Evolutionary conservation across 2,888 invertebrate genomes (phyloP), one percentile per base, ranked within the genome.

Genomic region (Tholera decimalis): DNA sequence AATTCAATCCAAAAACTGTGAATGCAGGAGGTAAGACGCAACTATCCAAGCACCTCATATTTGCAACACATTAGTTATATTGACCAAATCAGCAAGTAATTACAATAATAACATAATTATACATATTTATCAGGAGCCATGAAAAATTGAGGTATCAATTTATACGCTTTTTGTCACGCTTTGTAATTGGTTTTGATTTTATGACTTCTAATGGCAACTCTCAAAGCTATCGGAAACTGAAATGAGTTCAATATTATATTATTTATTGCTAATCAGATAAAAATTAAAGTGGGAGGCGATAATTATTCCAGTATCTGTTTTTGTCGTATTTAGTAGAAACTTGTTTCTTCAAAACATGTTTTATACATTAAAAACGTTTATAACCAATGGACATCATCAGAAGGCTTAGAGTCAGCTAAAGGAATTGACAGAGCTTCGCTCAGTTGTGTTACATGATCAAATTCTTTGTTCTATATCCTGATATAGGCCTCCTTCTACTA

Each of bases 151-250:
- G 4, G n/a, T 26, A 20, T 56, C 24, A 55, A 30, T 64, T 46
- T 7, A 55, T n/a, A n/a, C n/a, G n/a, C n/a, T n/a, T n/a, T 33
- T n/a, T 53, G 15, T 35, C 22, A 3, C 20, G 15, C 3, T 9
- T 18, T 35, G 9, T 68, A 64, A 63, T 67, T 57, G 26, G 18
- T 43, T 63, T n/a, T 68, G 22, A 2, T 28, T 43, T 46, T 6
- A 43, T 22, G 33, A 18, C 41, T 53, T 24, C 13, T 13, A 26
- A 33, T n/a, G 8, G 9, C 20, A 26, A 7, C n/a, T 20, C 15
- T 46, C 7, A 54, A 57, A 49, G 49, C 22, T 22, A 49, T 33
- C 53, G 33, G 57, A 73, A 64, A 65, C 33, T 28, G 11, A 30
- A 33, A 41, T 33, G 2, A 9, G 2, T 39, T 37, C 30, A 64